phyloP scores from a whole-genome alignment of 2,888 invertebrate genomes.

The Gandaritis pyraliata region DNA sequence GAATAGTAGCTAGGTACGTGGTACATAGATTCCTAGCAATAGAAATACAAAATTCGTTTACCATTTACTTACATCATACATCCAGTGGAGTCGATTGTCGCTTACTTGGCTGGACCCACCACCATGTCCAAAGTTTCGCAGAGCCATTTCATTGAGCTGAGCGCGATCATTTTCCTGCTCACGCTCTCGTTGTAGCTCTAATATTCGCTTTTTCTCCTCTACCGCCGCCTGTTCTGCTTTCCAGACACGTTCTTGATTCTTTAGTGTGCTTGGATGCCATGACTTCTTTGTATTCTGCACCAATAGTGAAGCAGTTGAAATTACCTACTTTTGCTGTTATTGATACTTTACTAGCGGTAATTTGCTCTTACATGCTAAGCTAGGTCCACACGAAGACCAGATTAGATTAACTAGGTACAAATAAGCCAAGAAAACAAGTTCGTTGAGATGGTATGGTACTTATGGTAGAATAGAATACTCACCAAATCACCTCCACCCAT shows the following conservation, averaged over 20 bases:
- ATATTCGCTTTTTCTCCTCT: slow-evolving; percentile 87
- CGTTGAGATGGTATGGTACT: background rate
- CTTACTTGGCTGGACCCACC: slow-evolving; percentile 41
- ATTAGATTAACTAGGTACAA: too few relatives aligned
- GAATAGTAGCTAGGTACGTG: too few relatives aligned
- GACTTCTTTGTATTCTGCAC: slow-evolving; percentile 90
- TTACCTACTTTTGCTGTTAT: too few relatives aligned
- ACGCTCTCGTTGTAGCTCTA: slow-evolving; percentile 87
- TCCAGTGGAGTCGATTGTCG: slow-evolving; percentile 92
- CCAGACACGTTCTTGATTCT: slow-evolving; percentile 91
- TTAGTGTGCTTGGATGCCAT: slow-evolving; percentile 91
- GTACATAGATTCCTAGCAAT: too few relatives aligned
- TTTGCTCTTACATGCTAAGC: too few relatives aligned
- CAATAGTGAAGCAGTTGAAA: slow-evolving; percentile 12
- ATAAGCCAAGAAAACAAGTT: too few relatives aligned
- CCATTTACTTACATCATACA: slow-evolving; percentile 88
- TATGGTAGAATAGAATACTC: too few relatives aligned
- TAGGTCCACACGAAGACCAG: too few relatives aligned
- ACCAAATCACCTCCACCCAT: slow-evolving; percentile 80
- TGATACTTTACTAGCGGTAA: too few relatives aligned
- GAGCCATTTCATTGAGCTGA: slow-evolving; percentile 86
- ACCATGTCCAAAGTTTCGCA: slow-evolving; percentile 74
- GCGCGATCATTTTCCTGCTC: slow-evolving; percentile 87
- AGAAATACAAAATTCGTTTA: background rate
- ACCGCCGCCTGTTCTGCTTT: slow-evolving; percentile 90